Conservation (phyloP, 1,140 invertebrate species). For the Tetranychus urticae region DNA sequence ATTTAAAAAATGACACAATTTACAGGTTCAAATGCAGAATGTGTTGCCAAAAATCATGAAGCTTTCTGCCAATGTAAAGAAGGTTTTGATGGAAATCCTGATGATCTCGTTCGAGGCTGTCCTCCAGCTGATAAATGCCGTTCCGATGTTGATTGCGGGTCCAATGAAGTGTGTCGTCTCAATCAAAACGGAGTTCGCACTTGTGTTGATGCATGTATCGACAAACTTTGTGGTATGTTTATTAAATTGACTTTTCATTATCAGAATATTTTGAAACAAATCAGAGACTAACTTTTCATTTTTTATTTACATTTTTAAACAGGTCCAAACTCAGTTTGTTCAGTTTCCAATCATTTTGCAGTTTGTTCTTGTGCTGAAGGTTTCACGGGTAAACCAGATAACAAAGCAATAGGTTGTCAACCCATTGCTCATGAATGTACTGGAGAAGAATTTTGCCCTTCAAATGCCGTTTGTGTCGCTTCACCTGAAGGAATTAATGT, state of each 20-base stretch:
- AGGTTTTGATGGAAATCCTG: conserved; percentile 12
- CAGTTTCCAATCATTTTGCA: conserved; percentile 19
- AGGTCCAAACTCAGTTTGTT: conserved; percentile 13
- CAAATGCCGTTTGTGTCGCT: conserved; percentile 11
- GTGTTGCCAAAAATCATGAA: conserved; percentile 33
- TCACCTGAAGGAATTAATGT: conserved; percentile 3
- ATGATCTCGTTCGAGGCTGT: conserved; percentile 10
- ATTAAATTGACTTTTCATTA: too few species aligned
- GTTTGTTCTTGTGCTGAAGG: conserved; percentile 53
- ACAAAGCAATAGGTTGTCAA: conserved; percentile 12
- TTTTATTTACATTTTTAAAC: too few species aligned
- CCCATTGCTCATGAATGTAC: conserved; percentile 7
- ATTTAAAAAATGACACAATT: too few species aligned
- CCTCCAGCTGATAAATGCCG: conserved; percentile 34
- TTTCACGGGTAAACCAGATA: conserved; percentile 50
- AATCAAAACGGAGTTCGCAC: conserved; percentile 15
- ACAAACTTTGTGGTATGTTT: conserved; percentile 8
- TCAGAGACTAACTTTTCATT: too few species aligned
- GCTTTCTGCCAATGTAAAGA: conserved; percentile 41
- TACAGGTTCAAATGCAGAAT: not conserved
- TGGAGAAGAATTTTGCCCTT: conserved; percentile 11
- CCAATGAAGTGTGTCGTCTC: conserved; percentile 29
- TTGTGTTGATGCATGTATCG: conserved; percentile 15
- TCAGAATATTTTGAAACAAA: too few species aligned
- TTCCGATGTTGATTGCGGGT: conserved; percentile 49